These are phyloP conservation scores for Pterocles gutturalis DNA, from an alignment of 2,113 vertebrate species.

Conservation along the genomic window DNA sequence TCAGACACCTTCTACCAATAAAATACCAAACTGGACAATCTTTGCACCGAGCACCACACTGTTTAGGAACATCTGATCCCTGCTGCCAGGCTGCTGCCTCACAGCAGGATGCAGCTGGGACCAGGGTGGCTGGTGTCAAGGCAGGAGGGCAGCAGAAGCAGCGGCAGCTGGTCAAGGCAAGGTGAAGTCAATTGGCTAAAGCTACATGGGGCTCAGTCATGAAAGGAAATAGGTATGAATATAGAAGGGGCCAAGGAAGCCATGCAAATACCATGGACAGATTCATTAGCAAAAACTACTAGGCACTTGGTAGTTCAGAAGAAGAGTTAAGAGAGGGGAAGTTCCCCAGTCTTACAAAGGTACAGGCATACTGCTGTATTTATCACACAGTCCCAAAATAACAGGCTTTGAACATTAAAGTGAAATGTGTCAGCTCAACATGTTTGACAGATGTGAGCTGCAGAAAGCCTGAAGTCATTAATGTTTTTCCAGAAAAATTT, in stretches of 20 bases:
- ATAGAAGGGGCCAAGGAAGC: neutral
- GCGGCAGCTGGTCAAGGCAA: neutral
- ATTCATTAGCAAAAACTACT: neutral
- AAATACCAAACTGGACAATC: neutral
- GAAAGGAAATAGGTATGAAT: neutral
- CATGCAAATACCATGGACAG: neutral
- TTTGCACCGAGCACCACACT: neutral
- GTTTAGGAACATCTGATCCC: neutral
- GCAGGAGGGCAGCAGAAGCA: neutral
- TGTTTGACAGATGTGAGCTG: fast-evolving
- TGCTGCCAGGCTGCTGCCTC: neutral
- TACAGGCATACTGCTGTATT: neutral
- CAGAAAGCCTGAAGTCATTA: neutral
- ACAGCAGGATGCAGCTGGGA: neutral
- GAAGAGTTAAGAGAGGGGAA: neutral
- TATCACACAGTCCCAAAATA: neutral
- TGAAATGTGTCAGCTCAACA: neutral
- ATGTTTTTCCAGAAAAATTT: neutral
- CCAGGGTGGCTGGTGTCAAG: fast-evolving
- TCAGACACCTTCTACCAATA: neutral
- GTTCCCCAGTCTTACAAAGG: neutral
- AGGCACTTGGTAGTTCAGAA: neutral
- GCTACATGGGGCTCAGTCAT: neutral
- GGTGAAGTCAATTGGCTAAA: neutral
- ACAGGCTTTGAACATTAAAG: neutral